Percentiles rank a stretch among this genome's conserved stretches.
phyloP scores from a whole-genome alignment of 2,113 vertebrate genomes.

The Spea multiplicata region DNA sequence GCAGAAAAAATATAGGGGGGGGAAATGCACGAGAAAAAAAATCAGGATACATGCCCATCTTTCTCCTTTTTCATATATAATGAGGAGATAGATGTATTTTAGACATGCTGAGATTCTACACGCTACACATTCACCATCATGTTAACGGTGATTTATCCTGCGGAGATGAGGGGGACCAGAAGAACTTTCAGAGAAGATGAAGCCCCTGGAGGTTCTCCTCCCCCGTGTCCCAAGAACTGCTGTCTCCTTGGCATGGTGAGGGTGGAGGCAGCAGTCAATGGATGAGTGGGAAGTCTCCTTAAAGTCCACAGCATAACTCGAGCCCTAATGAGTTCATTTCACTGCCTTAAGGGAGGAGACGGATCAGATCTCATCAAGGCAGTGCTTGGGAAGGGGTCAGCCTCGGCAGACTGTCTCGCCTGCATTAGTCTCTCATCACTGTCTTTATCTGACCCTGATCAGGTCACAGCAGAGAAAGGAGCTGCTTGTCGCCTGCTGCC shows the following conservation, averaged over 20 bases:
- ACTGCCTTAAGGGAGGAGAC: conserved; percentile 38
- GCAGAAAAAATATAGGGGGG: too few relatives aligned
- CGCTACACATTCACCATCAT: background rate
- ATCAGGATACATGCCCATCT: background rate
- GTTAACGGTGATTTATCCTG: conserved; percentile 13
- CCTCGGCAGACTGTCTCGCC: conserved; percentile 33
- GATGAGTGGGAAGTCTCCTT: conserved; percentile 35
- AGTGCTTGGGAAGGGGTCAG: conserved; percentile 16
- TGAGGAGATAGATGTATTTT: background rate
- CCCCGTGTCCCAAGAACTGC: conserved; percentile 14
- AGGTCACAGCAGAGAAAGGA: conserved; percentile 14
- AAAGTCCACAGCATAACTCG: conserved; percentile 11
- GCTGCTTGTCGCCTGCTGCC: conserved; percentile 31
- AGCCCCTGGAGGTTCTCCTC: conserved; percentile 23
- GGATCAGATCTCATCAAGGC: conserved; percentile 32
- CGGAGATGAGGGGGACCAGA: conserved; percentile 2
- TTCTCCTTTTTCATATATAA: background rate
- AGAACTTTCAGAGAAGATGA: conserved; percentile 28
- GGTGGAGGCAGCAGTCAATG: conserved; percentile 34
- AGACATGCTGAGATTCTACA: background rate
- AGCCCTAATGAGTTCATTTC: conserved; percentile 40
- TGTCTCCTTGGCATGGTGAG: conserved; percentile 35
- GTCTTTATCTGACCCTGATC: conserved; percentile 41
- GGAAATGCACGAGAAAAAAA: too few relatives aligned
- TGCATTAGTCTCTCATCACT: conserved; percentile 40